These are phyloP conservation scores for Synaphobranchus kaupii DNA, from an alignment of 2,797 vertebrate genomes.

Conservation along the genomic window DNA sequence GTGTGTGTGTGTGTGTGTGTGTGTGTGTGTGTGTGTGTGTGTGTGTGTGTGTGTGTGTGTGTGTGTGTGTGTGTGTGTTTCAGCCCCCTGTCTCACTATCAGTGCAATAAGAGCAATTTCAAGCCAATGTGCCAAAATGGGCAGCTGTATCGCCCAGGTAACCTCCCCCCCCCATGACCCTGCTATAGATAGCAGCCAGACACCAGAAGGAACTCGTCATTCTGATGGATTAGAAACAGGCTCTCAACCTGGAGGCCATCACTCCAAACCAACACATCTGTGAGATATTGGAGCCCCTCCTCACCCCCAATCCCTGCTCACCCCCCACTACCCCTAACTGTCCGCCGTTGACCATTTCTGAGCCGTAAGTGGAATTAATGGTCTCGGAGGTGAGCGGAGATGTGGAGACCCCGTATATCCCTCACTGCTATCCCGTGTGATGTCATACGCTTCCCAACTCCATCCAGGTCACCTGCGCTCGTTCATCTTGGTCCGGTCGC, in stretches of 20 bases:
- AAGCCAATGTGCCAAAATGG: neutral
- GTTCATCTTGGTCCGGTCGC: neutral
- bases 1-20: neutral
- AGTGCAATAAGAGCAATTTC: neutral
- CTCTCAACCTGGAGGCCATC: neutral
- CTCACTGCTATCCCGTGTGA: neutral
- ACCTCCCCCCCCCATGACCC: neutral
- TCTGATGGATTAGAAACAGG: neutral
- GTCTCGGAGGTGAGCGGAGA: neutral
- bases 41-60: too few species aligned
- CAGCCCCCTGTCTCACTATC: neutral
- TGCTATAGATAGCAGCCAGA: neutral
- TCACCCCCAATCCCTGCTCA: neutral
- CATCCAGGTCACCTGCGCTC: neutral
- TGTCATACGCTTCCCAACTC: neutral
- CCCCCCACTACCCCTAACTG: neutral
- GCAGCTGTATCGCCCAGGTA: neutral
- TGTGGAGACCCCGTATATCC: neutral
- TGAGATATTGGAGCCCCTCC: constrained; percentile 1
- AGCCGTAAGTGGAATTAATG: neutral
- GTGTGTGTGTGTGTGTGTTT: too few species aligned
- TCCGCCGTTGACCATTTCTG: neutral
- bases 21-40: too few species aligned
- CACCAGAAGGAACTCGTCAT: neutral
- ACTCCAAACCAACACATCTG: constrained; percentile 9